Evolutionary conservation across 2,888 invertebrate genomes (phyloP), one percentile per base, ranked within the genome.

Genomic region (Mesopsocus fuscifrons): DNA sequence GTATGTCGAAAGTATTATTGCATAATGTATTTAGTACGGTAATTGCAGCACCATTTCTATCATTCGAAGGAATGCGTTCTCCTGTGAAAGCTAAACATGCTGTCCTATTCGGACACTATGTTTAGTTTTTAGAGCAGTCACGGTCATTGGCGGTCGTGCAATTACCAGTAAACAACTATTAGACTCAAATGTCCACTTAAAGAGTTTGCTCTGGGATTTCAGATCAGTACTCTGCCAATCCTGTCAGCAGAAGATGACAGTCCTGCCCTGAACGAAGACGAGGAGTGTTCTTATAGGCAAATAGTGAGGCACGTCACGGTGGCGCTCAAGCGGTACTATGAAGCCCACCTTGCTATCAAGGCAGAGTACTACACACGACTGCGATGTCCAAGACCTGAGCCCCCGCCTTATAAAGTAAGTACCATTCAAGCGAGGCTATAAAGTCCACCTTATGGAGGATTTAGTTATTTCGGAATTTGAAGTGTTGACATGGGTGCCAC

Each of bases 291-390:
- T 2, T 84, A 85, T 17, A 62, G 89, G 1, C 92, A 94, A 64
- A 79, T 88, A 43, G 85, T 91, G 1, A 66, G 91, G 0, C 91
- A 92, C 57, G 91, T 91, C 1, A 85, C 85, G 54, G 80, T 83
- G 5, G 85, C 92, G 1, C 68, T 92, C 2, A 79, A 88, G 54
- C 73, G 84, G 52, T 95, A 95, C 54, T 73, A 91, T 59, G 89
- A 94, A 57, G 84, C 89, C 1, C 95, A 97, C 59, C 63, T 95
- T 42, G 74, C 74, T 52, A 65, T 75, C 42, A 81, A 81, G 60
- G 76, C 78, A n/a, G 80, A 81, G 48, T 72, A 74, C 48, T 61
- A 82, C 48, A 63, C 72, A 54, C 59, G 76, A 49, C 26, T 26
- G 26, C 26, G 11, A 65, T 71, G 45, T 68, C 74, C 54, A 65